Evolutionary conservation across 2,797 vertebrate species (phyloP).

Genomic region (Cyclura pinguis): DNA sequence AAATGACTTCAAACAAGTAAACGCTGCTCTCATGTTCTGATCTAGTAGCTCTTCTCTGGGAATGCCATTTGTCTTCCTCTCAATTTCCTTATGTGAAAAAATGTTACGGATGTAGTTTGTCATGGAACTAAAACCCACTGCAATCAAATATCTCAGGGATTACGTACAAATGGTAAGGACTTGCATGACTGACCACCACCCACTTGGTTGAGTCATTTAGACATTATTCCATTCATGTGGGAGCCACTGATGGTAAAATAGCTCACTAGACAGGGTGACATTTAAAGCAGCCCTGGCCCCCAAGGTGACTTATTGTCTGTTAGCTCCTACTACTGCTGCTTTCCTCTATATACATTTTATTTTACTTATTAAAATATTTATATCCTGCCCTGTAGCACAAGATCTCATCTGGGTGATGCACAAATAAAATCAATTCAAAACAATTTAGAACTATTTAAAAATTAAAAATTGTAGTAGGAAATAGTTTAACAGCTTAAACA

Average conservation of each 20-base stretch:
- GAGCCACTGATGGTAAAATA: not conserved
- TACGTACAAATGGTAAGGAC: not conserved
- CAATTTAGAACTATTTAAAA: too few relatives aligned
- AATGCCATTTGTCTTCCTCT: slow-evolving; percentile 47
- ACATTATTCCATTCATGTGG: not conserved
- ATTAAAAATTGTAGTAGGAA: too few relatives aligned
- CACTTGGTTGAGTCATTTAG: not conserved
- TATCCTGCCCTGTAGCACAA: too few relatives aligned
- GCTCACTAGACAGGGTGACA: not conserved
- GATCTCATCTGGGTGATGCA: too few relatives aligned
- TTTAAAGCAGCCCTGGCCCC: not conserved
- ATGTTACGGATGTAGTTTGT: slow-evolving; percentile 37
- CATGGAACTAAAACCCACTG: slow-evolving; percentile 56
- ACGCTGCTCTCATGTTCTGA: slow-evolving; percentile 49
- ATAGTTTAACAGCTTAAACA: too few relatives aligned
- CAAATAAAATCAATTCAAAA: too few relatives aligned
- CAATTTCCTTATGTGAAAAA: not conserved
- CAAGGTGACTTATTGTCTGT: not conserved
- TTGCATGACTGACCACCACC: not conserved
- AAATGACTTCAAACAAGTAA: slow-evolving; percentile 52
- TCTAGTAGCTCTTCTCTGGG: slow-evolving; percentile 45
- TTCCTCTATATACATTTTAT: not conserved
- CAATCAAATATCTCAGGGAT: slow-evolving; percentile 23
- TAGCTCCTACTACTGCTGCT: not conserved
- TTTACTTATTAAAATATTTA: too few relatives aligned